These are phyloP conservation scores for Augochlora pura DNA, from an alignment of 1,140 invertebrate genomes.

Conservation along the genomic window DNA sequence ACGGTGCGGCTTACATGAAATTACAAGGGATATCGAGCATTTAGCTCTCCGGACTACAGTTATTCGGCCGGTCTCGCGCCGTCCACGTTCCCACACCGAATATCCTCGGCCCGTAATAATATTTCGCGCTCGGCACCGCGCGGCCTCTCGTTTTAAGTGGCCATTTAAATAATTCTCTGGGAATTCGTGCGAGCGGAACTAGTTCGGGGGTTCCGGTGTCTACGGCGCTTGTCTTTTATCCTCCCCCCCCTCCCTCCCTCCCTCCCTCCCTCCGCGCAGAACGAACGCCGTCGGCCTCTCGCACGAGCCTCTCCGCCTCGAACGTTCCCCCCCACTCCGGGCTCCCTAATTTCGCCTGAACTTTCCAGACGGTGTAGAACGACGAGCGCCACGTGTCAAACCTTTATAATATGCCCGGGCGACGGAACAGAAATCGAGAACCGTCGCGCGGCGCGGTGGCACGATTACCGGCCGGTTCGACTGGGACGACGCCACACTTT, in stretches of 20 bases:
- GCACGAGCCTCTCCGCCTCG: no score
- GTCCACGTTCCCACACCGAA: constrained; percentile 12
- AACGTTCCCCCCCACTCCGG: background rate
- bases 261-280: constrained; percentile 31
- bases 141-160: constrained; percentile 3
- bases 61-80: background rate
- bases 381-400: background rate
- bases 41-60: constrained; percentile 19
- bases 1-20: constrained; percentile 9
- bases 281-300: no score
- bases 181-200: constrained; percentile 27
- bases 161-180: constrained; percentile 50
- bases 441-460: background rate
- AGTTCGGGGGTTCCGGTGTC: constrained; percentile 6
- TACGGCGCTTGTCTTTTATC: constrained; percentile 42
- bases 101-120: constrained; percentile 3
- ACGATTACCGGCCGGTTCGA: constrained; percentile 4
- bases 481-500: constrained; percentile 35
- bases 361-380: constrained; percentile 40
- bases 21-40: constrained; percentile 15
- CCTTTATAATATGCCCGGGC: background rate
- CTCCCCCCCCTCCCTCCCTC: no score
- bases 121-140: background rate
- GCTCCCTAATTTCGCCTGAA: constrained; percentile 31
- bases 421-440: constrained; percentile 32